Conservation (phyloP, 30 jellyfish, hydroid and myxozoan genomes). For the Pseudorhiza aurosa region DNA sequence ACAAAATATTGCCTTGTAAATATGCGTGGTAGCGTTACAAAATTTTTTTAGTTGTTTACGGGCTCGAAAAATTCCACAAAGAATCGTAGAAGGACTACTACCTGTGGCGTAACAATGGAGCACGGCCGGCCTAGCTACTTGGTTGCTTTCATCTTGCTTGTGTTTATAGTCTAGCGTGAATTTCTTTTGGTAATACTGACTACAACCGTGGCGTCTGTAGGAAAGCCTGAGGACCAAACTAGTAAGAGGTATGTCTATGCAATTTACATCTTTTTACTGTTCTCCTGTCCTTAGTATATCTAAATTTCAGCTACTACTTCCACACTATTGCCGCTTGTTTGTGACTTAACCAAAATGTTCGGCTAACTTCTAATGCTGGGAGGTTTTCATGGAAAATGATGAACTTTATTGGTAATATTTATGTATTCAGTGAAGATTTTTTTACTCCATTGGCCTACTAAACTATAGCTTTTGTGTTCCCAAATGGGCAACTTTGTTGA, state of each 20-base stretch:
- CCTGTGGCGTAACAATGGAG: conserved; percentile 31
- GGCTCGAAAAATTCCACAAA: neutral
- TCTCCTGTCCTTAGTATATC: neutral
- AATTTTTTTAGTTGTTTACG: neutral
- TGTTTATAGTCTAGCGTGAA: neutral
- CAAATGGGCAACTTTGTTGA: neutral
- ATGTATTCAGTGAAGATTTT: no score
- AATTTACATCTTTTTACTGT: neutral
- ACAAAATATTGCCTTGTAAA: neutral
- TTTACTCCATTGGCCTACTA: no score
- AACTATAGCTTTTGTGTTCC: no score
- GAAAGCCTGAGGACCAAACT: neutral
- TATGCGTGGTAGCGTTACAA: conserved; percentile 17
- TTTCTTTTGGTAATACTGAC: neutral
- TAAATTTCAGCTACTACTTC: neutral
- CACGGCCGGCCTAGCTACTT: conserved; percentile 29
- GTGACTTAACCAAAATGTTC: neutral
- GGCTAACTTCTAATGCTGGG: neutral
- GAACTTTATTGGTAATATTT: no score
- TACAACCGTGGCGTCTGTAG: neutral
- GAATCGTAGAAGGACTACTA: conserved; percentile 4
- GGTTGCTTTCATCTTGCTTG: conserved; percentile 1
- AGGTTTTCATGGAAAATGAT: neutral
- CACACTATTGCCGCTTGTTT: neutral
- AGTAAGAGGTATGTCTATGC: neutral